phyloP scores from a whole-genome alignment of 2,113 vertebrate genomes.

The Colossoma macropomum region DNA sequence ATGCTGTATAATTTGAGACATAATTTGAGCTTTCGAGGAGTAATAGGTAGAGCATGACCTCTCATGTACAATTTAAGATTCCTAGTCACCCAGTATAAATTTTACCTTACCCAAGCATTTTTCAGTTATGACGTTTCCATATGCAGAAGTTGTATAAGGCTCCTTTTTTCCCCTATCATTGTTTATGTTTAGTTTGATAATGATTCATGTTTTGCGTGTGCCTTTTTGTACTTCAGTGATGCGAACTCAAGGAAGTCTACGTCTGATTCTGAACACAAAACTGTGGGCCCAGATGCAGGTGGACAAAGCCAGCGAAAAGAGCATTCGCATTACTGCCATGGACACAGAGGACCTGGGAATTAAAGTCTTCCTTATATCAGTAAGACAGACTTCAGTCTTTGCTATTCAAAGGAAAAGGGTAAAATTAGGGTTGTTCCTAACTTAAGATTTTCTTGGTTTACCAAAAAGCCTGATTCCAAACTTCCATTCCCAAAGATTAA shows the following conservation, averaged over 20 bases:
- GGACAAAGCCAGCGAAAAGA: conserved; percentile 97
- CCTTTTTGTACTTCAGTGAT: conserved; percentile 81
- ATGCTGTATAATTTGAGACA: not conserved
- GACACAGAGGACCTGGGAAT: conserved; percentile 97
- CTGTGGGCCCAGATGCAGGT: conserved; percentile 99
- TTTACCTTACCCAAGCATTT: not conserved
- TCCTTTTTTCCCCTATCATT: not conserved
- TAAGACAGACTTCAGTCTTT: conserved; percentile 64
- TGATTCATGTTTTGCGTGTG: not conserved
- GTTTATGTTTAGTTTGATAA: not conserved
- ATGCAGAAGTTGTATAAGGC: not conserved
- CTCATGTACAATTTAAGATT: not conserved
- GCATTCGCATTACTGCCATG: conserved; percentile 93
- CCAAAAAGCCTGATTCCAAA: not conserved
- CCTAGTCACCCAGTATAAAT: not conserved
- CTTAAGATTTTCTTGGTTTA: not conserved
- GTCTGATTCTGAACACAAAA: conserved; percentile 97
- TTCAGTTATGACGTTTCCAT: not conserved
- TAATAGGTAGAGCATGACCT: not conserved
- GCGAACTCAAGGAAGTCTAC: conserved; percentile 96
- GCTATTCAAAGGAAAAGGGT: not conserved
- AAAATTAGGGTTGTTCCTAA: not conserved
- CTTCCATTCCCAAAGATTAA: not conserved
- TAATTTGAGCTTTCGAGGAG: not conserved
- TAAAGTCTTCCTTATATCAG: conserved; percentile 97